Percentiles rank a stretch among this genome's conserved stretches.
phyloP scores from a whole-genome alignment of 2,888 invertebrate genomes.

The Thalpophila matura region DNA sequence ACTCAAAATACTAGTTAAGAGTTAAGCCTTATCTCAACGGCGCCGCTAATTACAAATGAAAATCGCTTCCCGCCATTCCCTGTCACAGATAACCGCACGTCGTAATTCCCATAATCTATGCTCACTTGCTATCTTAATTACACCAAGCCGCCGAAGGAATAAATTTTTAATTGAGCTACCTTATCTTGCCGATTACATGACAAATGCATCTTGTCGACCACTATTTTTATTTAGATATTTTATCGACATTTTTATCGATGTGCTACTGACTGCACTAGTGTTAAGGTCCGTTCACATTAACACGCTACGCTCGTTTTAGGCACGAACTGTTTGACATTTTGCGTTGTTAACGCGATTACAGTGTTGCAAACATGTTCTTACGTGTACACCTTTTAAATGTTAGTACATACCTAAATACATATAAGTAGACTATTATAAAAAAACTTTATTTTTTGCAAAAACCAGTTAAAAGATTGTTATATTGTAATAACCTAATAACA shows the following conservation, averaged over 20 bases:
- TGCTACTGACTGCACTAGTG: conserved; percentile 55
- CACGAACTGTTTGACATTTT: conserved; percentile 62
- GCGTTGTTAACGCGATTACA: conserved; percentile 50
- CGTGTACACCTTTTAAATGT: conserved; percentile 30
- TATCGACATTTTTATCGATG: conserved; percentile 53
- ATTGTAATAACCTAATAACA: too few relatives aligned
- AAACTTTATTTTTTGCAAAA: not conserved
- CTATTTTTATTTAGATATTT: conserved; percentile 63
- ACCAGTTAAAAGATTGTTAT: too few relatives aligned
- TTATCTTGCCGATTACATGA: conserved; percentile 74
- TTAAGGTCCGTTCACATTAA: conserved; percentile 54
- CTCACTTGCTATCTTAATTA: conserved; percentile 81
- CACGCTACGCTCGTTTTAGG: conserved; percentile 56
- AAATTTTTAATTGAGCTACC: conserved; percentile 79
- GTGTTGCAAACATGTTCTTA: conserved; percentile 46
- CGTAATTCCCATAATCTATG: conserved; percentile 74
- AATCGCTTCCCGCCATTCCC: conserved; percentile 77
- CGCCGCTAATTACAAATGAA: conserved; percentile 81
- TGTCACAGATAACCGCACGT: conserved; percentile 75
- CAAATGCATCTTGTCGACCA: conserved; percentile 69
- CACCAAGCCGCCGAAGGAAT: conserved; percentile 71
- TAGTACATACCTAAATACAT: not conserved
- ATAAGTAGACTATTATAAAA: too few relatives aligned
- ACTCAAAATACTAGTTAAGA: conserved; percentile 63
- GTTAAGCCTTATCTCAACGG: conserved; percentile 66